Percentiles rank a stretch among this genome's conserved stretches.
These are phyloP conservation scores for Erebia aethiops DNA, from an alignment of 2,888 invertebrate genomes.

Conservation along the genomic window DNA sequence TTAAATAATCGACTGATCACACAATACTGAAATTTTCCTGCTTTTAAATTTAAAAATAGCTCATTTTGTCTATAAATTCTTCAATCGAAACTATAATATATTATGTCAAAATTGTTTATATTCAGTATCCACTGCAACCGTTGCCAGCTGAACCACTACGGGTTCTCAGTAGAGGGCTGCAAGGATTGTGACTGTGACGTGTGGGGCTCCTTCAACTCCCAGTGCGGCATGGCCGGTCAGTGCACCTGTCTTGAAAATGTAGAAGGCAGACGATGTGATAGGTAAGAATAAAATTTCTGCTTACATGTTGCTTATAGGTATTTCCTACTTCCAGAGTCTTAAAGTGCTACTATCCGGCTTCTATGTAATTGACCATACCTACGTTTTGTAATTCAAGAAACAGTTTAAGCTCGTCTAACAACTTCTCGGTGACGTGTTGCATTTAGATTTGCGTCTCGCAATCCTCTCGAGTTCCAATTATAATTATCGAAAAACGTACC, in stretches of 20 bases:
- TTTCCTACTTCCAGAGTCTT: too few relatives aligned
- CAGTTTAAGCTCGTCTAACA: too few relatives aligned
- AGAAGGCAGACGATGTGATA: slow-evolving; percentile 96
- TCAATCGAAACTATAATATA: neutral
- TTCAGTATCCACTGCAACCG: slow-evolving; percentile 88
- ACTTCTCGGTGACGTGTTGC: too few relatives aligned
- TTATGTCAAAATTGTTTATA: neutral
- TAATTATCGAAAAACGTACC: neutral
- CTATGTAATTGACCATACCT: too few relatives aligned
- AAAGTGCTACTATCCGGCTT: too few relatives aligned
- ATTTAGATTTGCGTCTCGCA: too few relatives aligned
- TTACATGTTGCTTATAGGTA: too few relatives aligned
- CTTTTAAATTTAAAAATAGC: too few relatives aligned
- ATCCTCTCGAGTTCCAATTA: too few relatives aligned
- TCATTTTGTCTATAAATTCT: neutral
- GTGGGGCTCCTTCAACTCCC: slow-evolving; percentile 93
- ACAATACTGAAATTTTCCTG: too few relatives aligned
- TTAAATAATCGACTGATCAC: too few relatives aligned
- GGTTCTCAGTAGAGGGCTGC: slow-evolving; percentile 92
- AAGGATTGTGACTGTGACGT: slow-evolving; percentile 93
- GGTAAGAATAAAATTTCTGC: slow-evolving; percentile 47
- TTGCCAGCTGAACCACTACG: slow-evolving; percentile 91
- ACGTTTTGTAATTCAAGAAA: too few relatives aligned
- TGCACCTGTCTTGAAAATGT: slow-evolving; percentile 95
- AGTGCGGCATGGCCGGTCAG: slow-evolving; percentile 94